Base-by-base conservation (phyloP, 2,888 invertebrate species). In the Phengaris alcon region DNA sequence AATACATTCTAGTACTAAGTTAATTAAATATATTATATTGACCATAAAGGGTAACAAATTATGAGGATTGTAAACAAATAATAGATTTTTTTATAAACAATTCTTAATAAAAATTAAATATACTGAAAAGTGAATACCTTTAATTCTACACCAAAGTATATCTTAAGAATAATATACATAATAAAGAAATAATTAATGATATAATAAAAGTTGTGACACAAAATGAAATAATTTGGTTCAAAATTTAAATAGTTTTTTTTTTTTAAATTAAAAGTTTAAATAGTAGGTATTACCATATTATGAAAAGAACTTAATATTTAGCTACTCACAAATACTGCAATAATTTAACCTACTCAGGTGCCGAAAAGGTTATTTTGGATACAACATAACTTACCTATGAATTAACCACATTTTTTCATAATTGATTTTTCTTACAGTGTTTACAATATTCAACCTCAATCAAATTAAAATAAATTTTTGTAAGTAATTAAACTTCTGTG, bases 11-110 rank as follows among this genome's bases (percentile, higher is more conserved):
- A 64, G 12, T 35, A 70, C 48, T 70, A 55, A 70, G 70, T 35
- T 55, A 54, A 72, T 54, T 72, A 72, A 72, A 72, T 72, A 72
- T 72, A 72, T 54, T 72, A 72, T 72, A 35, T 54, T 52, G 72
- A 72, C 72, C 72, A 54, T 72, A 35, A 35, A 72, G 52, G 72
- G 72, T 72, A 72, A 70, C 70, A 70, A 72, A 70, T 52, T 10
- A 52, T 70, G 70, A 52, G 70, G 70, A 51, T 70, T 48, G 15
- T 52, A 52, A 70, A 52, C 51, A 70, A 52, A 35, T 54, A 0
- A 54, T 72, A 72, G 10, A 54, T 72, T 54, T 72, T 68, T 69
- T 15, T 69, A 69, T 44, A 48, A 54, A 54, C 35, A 52, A 70
- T 70, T 35, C 22, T 64, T 6, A 64, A 35, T 64, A 44, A 64